phyloP scores from a whole-genome alignment of 2,113 vertebrate genomes.

The Lagopus muta region DNA sequence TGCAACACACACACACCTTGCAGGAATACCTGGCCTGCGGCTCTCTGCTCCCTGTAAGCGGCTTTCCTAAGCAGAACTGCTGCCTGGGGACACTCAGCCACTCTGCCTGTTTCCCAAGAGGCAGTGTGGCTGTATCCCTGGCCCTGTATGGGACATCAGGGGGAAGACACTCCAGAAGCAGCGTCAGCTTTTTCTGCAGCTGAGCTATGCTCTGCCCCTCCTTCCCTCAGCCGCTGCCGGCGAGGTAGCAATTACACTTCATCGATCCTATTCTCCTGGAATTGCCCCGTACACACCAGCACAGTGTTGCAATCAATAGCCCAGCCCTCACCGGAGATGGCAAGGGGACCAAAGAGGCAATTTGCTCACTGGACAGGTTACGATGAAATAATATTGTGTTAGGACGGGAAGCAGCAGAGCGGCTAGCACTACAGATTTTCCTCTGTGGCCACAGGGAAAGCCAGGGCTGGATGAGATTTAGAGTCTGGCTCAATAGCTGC shows the following conservation, averaged over 20 bases:
- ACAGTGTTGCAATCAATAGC: slow-evolving; percentile 45
- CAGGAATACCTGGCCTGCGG: neutral
- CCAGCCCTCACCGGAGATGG: neutral
- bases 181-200: neutral
- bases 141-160: neutral
- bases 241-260: slow-evolving; percentile 30
- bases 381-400: slow-evolving; percentile 62
- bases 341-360: slow-evolving; percentile 11
- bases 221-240: neutral
- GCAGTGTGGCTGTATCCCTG: neutral
- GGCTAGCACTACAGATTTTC: slow-evolving; percentile 29
- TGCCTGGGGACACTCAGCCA: neutral
- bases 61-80: neutral
- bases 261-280: slow-evolving; percentile 49
- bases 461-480: slow-evolving; percentile 33
- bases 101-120: fast-evolving
- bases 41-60: neutral
- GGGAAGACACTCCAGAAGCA: neutral
- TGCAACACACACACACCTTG: neutral
- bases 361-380: slow-evolving; percentile 56
- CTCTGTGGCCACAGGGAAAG: neutral
- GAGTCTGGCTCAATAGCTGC: slow-evolving; percentile 16
- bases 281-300: neutral
- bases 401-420: slow-evolving; percentile 38
- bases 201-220: neutral